Percentiles rank a stretch among this genome's conserved stretches.
Conservation (phyloP, 2,797 vertebrate species). For the Tamandua tetradactyla region DNA sequence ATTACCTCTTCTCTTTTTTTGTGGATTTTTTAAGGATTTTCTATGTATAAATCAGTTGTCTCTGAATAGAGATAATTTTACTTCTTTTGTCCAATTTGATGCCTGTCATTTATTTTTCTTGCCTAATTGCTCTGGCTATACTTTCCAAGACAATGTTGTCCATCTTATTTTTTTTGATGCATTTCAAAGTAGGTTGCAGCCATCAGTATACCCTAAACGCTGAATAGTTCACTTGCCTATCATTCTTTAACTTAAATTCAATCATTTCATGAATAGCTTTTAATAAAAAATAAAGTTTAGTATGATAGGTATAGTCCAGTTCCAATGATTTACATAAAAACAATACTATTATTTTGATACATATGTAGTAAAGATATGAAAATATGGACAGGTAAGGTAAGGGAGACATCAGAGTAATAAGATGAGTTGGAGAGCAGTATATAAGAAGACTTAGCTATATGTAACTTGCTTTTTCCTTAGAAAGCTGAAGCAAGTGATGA, state of each 20-base stretch:
- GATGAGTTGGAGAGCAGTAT: background rate
- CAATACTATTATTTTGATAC: background rate
- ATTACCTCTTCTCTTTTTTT: no score
- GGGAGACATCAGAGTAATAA: background rate
- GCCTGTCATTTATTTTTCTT: no score
- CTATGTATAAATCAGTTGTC: no score
- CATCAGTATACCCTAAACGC: background rate
- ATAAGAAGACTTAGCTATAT: background rate
- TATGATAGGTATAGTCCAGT: background rate
- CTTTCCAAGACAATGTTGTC: no score
- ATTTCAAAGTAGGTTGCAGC: no score
- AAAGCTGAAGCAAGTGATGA: background rate
- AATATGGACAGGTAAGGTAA: background rate
- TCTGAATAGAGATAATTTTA: no score
- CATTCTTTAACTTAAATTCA: background rate
- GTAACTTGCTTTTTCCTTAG: background rate
- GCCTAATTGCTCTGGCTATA: no score
- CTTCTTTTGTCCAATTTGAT: no score
- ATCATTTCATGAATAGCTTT: conserved; percentile 18
- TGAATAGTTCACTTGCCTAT: background rate
- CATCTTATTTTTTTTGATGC: no score
- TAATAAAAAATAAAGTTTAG: background rate
- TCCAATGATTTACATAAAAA: background rate
- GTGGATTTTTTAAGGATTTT: no score
- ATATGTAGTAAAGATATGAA: background rate